Conservation (phyloP, 1,140 invertebrate genomes). For the Diorhabda carinulata region DNA sequence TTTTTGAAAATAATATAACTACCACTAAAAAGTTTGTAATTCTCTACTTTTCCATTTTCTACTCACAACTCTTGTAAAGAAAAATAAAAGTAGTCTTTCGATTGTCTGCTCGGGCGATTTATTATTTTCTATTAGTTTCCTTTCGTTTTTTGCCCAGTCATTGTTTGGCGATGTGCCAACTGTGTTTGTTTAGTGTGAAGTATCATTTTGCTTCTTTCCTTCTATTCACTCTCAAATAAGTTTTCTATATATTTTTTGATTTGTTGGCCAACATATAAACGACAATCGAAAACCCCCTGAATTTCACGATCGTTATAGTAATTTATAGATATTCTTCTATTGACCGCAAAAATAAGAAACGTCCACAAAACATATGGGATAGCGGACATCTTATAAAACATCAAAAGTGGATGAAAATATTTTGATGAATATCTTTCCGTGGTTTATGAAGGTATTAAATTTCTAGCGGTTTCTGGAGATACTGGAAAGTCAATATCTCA, state of each 20-base stretch:
- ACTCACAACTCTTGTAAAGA: background rate
- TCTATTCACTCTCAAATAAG: constrained; percentile 6
- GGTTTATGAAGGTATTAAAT: no score
- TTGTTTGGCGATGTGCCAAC: background rate
- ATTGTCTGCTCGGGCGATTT: background rate
- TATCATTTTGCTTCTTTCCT: background rate
- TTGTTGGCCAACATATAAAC: constrained; percentile 8
- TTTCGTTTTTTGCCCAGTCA: constrained; percentile 4
- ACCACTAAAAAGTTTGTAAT: background rate
- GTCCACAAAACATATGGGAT: background rate
- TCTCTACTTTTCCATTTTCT: background rate
- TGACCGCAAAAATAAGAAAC: background rate
- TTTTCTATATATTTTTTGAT: constrained; percentile 10
- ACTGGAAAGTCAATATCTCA: no score
- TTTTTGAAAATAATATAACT: no score
- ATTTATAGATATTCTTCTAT: constrained; percentile 6
- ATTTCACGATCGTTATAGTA: constrained; percentile 6
- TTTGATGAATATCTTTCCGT: no score
- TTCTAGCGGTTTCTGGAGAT: no score
- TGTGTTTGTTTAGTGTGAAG: constrained; percentile 7
- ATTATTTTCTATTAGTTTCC: background rate
- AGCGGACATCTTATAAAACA: background rate
- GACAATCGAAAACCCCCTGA: constrained; percentile 3
- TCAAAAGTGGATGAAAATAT: no score
- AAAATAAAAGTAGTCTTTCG: background rate